Percentiles rank a stretch among this genome's conserved stretches.
Conservation (phyloP, 1,140 invertebrate species). For the Cecropterus lyciades region DNA sequence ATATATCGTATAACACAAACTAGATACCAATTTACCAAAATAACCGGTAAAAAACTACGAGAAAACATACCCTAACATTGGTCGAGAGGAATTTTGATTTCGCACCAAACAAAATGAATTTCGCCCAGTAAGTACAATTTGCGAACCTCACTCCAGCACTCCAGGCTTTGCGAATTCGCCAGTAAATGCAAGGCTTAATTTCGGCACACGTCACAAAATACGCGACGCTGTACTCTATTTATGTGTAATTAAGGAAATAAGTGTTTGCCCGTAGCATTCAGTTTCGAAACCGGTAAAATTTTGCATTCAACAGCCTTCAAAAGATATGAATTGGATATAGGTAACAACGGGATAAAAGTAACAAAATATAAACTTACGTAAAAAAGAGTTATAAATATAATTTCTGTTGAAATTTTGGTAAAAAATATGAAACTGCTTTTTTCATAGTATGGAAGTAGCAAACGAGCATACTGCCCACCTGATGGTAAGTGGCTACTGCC, state of each 20-base stretch:
- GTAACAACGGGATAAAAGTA: no score
- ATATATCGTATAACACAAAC: no score
- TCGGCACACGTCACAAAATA: constrained; percentile 27
- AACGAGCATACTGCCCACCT: no score
- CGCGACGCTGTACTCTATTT: constrained; percentile 13
- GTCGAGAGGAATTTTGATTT: constrained; percentile 29
- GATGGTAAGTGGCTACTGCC: no score
- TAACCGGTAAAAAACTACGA: neutral
- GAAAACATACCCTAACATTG: neutral
- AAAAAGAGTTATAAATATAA: no score
- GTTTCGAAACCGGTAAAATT: constrained; percentile 9
- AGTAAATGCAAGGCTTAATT: constrained; percentile 36
- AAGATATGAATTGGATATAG: neutral
- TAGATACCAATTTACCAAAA: no score
- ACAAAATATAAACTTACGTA: no score
- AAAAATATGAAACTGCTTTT: no score
- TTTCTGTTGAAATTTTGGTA: no score
- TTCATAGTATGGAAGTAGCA: no score
- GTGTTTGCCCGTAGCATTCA: constrained; percentile 19
- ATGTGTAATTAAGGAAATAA: constrained; percentile 24
- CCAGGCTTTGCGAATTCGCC: constrained; percentile 25
- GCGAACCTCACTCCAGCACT: constrained; percentile 13
- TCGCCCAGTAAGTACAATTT: constrained; percentile 31
- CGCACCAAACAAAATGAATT: constrained; percentile 32
- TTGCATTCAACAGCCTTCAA: neutral